Evolutionary conservation across 2,888 invertebrate genomes (phyloP).

Genomic region (Aleiodes testaceus): DNA sequence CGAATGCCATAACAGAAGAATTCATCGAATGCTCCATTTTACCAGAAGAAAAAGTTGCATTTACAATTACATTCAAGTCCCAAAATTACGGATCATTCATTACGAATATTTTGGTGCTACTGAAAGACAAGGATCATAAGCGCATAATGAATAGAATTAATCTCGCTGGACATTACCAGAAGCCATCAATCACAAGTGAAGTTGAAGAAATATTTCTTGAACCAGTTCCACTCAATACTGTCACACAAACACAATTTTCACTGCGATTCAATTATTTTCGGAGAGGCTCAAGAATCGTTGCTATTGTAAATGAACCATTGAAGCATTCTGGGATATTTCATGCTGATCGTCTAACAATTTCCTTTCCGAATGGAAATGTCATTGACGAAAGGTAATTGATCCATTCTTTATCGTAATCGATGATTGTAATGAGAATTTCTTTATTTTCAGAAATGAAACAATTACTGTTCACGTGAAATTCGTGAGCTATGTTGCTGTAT

Average conservation of each 20-base stretch:
- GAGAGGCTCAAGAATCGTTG: slow-evolving; percentile 46
- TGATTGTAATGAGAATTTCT: too few species aligned
- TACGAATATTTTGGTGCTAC: slow-evolving; percentile 65
- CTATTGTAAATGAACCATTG: slow-evolving; percentile 45
- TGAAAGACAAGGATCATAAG: slow-evolving; percentile 61
- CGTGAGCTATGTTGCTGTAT: slow-evolving; percentile 44
- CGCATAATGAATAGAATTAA: slow-evolving; percentile 66
- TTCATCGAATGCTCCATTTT: slow-evolving; percentile 57
- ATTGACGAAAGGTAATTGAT: slow-evolving; percentile 15
- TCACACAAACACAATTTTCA: slow-evolving; percentile 54
- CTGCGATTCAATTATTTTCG: slow-evolving; percentile 52
- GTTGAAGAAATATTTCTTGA: slow-evolving; percentile 62
- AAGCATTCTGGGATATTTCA: slow-evolving; percentile 48
- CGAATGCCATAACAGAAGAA: slow-evolving; percentile 38
- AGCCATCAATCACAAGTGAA: slow-evolving; percentile 59
- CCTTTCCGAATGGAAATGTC: slow-evolving; percentile 50
- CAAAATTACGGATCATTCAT: slow-evolving; percentile 55
- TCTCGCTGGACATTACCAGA: slow-evolving; percentile 60
- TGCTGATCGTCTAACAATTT: slow-evolving; percentile 47
- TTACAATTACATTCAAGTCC: slow-evolving; percentile 62
- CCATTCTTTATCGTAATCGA: too few species aligned
- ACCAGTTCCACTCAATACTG: slow-evolving; percentile 63
- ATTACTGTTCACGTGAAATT: too few species aligned
- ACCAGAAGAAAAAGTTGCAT: slow-evolving; percentile 56
- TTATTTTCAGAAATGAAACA: too few species aligned